Evolutionary conservation across 1,140 invertebrate species (phyloP).

Genomic region (Homalodisca vitripennis): DNA sequence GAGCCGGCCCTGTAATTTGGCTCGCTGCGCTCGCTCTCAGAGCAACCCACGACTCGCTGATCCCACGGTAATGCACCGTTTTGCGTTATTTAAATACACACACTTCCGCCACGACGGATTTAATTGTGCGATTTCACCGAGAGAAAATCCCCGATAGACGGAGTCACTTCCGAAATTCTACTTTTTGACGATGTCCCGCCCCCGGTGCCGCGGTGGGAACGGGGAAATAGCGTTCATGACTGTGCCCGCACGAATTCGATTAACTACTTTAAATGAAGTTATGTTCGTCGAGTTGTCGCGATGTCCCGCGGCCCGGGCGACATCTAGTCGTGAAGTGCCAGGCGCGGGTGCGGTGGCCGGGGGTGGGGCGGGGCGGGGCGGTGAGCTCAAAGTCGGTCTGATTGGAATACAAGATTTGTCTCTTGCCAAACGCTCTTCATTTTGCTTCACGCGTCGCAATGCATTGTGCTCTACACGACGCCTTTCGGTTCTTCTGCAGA

Average conservation of each 20-base stretch:
- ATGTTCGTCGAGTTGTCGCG: neutral
- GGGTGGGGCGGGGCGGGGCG: too few relatives aligned
- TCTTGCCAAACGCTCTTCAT: too few relatives aligned
- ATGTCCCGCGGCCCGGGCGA: too few relatives aligned
- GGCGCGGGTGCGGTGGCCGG: too few relatives aligned
- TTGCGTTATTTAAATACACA: neutral
- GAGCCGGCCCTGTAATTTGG: neutral
- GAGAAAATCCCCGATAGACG: neutral
- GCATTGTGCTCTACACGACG: too few relatives aligned
- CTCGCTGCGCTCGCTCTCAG: neutral
- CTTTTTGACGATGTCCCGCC: neutral
- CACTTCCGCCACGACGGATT: neutral
- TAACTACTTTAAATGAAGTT: conserved; percentile 14
- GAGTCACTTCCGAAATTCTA: conserved; percentile 8
- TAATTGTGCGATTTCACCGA: neutral
- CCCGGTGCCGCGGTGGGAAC: neutral
- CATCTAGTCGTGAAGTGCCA: neutral
- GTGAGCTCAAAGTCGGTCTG: too few relatives aligned
- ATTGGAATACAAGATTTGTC: too few relatives aligned
- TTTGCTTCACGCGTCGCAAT: too few relatives aligned
- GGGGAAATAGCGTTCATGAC: neutral
- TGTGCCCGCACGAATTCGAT: conserved; percentile 2
- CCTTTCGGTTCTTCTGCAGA: too few relatives aligned
- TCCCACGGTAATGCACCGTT: neutral
- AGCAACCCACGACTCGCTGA: too few relatives aligned